Evolutionary conservation across 2,888 invertebrate species (phyloP).

Genomic region (Acanthosoma haemorrhoidale): DNA sequence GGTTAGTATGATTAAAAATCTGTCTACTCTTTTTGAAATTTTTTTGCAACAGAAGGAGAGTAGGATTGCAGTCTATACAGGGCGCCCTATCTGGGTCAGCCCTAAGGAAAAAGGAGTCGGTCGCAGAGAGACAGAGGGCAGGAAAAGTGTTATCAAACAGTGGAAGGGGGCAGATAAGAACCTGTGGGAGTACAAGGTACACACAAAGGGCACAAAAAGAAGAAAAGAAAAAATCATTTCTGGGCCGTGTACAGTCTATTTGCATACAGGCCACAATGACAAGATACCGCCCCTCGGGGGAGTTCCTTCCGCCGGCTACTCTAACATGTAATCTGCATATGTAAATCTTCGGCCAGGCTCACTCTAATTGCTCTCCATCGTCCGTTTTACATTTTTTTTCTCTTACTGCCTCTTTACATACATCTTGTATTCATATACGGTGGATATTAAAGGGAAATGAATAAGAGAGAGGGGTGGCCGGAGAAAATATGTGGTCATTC

Average conservation of each 20-base stretch:
- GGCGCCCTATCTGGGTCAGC: not conserved
- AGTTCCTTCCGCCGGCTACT: not conserved
- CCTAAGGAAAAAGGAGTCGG: not conserved
- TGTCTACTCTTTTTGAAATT: too few species aligned
- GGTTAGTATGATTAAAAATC: too few species aligned
- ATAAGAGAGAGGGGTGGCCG: too few species aligned
- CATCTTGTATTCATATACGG: not conserved
- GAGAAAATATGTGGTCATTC: too few species aligned
- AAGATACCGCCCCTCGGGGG: not conserved
- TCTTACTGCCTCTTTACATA: not conserved
- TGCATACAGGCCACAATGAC: not conserved
- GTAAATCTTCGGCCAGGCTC: not conserved
- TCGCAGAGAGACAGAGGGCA: not conserved
- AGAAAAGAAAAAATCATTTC: not conserved
- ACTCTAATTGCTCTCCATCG: not conserved
- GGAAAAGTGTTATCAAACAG: slow-evolving; percentile 15
- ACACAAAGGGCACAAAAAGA: not conserved
- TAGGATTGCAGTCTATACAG: too few species aligned
- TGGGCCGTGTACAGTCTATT: not conserved
- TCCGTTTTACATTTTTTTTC: not conserved
- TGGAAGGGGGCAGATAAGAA: not conserved
- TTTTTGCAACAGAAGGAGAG: too few species aligned
- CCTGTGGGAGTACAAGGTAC: not conserved
- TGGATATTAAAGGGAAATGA: not conserved
- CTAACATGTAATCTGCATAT: slow-evolving; percentile 9